Evolutionary conservation across 2,113 vertebrate species (phyloP).

Genomic region (Barnardius zonarius): DNA sequence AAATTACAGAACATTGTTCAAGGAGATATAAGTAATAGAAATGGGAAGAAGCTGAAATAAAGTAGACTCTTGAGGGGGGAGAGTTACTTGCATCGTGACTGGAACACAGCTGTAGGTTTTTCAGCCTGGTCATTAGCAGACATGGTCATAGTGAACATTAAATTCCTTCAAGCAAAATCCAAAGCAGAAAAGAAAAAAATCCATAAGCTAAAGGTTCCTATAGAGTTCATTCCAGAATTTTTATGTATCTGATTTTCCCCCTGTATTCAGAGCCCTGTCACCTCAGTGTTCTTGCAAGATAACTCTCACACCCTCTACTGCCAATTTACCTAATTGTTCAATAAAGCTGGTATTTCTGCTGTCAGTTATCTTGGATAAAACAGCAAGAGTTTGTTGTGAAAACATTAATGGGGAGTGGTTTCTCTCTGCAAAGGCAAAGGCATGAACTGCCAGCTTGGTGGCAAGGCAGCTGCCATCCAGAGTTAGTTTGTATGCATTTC

Average conservation of each 20-base stretch:
- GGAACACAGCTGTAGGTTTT: neutral
- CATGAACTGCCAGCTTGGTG: neutral
- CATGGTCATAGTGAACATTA: neutral
- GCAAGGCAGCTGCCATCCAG: neutral
- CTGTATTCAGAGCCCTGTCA: neutral
- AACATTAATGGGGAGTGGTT: neutral
- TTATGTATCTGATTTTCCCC: neutral
- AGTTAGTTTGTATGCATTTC: neutral
- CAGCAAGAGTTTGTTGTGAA: neutral
- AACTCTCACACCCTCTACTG: neutral
- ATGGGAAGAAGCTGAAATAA: neutral
- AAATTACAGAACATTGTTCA: neutral
- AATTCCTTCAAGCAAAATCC: neutral
- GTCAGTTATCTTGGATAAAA: neutral
- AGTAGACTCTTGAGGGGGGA: neutral
- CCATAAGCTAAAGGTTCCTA: neutral
- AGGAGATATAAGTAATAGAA: neutral
- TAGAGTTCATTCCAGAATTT: neutral
- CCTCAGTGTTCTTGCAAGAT: neutral
- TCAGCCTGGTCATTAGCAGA: neutral
- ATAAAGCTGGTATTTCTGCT: neutral
- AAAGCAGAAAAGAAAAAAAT: neutral
- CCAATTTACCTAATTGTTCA: neutral
- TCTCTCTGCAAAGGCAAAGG: neutral
- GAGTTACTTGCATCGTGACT: neutral